Conservation (phyloP, 2,888 invertebrate genomes). For the Atethmia centrago region DNA sequence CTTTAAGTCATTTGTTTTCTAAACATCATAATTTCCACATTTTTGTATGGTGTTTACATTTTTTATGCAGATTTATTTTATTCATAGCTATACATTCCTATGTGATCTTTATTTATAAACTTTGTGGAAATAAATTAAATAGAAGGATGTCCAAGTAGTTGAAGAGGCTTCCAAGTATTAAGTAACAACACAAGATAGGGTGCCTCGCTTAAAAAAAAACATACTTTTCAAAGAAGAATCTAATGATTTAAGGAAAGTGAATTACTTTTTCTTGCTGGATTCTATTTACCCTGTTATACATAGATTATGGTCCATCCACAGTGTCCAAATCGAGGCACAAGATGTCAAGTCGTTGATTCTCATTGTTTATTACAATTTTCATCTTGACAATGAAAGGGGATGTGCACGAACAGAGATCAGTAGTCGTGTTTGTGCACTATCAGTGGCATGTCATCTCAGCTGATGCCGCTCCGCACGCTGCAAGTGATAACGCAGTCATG, state of each 20-base stretch:
- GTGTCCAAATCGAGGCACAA: background rate
- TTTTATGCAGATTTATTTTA: background rate
- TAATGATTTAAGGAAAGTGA: background rate
- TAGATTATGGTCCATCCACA: background rate
- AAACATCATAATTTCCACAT: background rate
- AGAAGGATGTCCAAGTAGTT: background rate
- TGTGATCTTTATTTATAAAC: background rate
- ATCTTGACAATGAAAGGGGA: slow-evolving; percentile 5
- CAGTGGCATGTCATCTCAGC: background rate
- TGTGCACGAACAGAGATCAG: background rate
- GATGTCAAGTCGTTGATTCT: background rate
- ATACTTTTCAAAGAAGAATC: background rate
- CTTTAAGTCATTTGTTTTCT: background rate
- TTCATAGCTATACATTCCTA: slow-evolving; percentile 6
- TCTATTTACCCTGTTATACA: background rate
- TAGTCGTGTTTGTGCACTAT: background rate
- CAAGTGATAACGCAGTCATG: background rate
- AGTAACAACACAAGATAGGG: background rate
- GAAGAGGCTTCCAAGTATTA: background rate
- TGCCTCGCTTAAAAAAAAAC: background rate
- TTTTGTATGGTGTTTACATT: slow-evolving; percentile 1
- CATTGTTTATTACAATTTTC: background rate
- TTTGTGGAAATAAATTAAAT: background rate
- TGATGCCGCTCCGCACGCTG: background rate
- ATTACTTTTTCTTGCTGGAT: background rate